Percentiles rank a stretch among this genome's conserved stretches.
These are phyloP conservation scores for Phenganax subtilis DNA, from an alignment of 92 coral and sea anemone genomes.

Conservation along the genomic window DNA sequence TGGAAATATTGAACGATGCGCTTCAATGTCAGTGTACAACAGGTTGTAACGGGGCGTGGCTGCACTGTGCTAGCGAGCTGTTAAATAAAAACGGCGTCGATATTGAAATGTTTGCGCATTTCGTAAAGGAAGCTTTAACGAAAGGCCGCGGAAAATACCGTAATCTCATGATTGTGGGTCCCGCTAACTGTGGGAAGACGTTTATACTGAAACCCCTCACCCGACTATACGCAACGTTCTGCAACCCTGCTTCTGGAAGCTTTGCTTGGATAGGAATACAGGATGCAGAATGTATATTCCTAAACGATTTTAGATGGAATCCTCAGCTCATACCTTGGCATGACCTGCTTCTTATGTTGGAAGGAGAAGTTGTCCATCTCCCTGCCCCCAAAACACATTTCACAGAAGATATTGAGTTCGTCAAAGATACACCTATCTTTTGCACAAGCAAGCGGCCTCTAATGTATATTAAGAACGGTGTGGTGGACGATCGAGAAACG, in stretches of 20 bases:
- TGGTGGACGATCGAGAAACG: too few species aligned
- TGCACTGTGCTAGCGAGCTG: conserved; percentile 47
- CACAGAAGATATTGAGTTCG: too few species aligned
- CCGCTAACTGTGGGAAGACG: conserved; percentile 54
- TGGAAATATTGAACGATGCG: conserved; percentile 43
- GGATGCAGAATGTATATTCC: not conserved
- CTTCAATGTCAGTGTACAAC: not conserved
- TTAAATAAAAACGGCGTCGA: conserved; percentile 31
- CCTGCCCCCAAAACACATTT: too few species aligned
- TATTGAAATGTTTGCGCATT: not conserved
- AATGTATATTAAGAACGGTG: too few species aligned
- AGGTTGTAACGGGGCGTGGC: conserved; percentile 45
- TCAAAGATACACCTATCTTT: too few species aligned
- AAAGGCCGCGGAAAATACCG: conserved; percentile 48
- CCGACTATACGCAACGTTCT: conserved; percentile 33
- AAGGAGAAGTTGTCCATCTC: too few species aligned
- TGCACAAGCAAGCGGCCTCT: too few species aligned
- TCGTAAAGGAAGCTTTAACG: conserved; percentile 13
- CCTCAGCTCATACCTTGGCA: too few species aligned
- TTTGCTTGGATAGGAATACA: conserved; percentile 52
- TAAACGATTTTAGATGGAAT: too few species aligned
- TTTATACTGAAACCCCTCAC: conserved; percentile 48
- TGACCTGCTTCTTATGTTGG: too few species aligned
- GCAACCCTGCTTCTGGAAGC: conserved; percentile 47
- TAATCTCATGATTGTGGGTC: conserved; percentile 51